phyloP scores from a whole-genome alignment of 2,113 vertebrate species.

The Cyphomyrus discorhynchus region DNA sequence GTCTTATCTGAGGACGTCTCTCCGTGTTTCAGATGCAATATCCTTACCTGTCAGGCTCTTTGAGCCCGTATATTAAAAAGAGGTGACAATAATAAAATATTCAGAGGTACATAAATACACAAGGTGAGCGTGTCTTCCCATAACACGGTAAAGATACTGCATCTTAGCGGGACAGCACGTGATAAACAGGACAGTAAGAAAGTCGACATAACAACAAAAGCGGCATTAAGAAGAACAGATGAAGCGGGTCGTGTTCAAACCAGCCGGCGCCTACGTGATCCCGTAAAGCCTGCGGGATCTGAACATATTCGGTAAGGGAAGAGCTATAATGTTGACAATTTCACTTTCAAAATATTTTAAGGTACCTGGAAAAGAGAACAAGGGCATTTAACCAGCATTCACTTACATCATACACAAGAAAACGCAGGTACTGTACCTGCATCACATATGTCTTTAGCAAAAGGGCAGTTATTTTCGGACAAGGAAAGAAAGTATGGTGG shows the following conservation, averaged over 20 bases:
- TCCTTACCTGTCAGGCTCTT: not conserved
- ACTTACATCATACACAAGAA: not conserved
- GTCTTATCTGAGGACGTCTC: not conserved
- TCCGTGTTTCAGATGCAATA: slow-evolving; percentile 14
- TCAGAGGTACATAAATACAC: not conserved
- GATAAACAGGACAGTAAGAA: slow-evolving; percentile 24
- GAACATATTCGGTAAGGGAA: slow-evolving; percentile 48
- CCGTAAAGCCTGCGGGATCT: slow-evolving; percentile 52
- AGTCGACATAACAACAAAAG: slow-evolving; percentile 37
- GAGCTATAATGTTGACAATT: slow-evolving; percentile 44
- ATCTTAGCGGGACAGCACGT: slow-evolving; percentile 30
- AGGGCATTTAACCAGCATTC: not conserved
- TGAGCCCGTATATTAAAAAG: not conserved
- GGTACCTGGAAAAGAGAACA: not conserved
- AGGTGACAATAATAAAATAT: not conserved
- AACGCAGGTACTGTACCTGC: not conserved
- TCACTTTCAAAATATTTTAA: slow-evolving; percentile 33
- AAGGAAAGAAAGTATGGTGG: not conserved
- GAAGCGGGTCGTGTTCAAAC: slow-evolving; percentile 45
- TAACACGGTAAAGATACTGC: slow-evolving; percentile 24
- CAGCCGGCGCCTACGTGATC: slow-evolving; percentile 54
- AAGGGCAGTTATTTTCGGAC: not conserved
- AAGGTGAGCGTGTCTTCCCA: not conserved
- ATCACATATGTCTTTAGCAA: not conserved
- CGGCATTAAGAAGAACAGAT: slow-evolving; percentile 34